Conservation (phyloP, 2,113 vertebrate species). For the Protobothrops flavoviridis region DNA sequence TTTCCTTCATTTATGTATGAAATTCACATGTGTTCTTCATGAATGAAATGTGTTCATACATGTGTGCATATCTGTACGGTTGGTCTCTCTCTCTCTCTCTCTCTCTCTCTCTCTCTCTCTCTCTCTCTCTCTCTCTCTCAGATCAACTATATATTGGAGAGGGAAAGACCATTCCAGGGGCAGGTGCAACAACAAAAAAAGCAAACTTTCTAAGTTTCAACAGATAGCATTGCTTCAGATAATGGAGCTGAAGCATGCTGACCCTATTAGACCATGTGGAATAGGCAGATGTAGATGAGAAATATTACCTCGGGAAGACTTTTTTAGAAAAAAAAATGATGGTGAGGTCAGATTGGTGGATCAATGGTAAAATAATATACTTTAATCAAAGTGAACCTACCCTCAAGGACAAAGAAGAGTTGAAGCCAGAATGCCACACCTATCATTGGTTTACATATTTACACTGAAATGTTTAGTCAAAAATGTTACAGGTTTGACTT, state of each 20-base stretch:
- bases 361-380: neutral
- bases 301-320: neutral
- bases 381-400: neutral
- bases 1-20: neutral
- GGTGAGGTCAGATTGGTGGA: neutral
- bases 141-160: neutral
- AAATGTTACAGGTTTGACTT: no score
- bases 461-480: no score
- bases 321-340: neutral
- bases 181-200: neutral
- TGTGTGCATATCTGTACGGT: neutral
- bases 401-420: neutral
- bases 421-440: neutral
- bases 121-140: no score
- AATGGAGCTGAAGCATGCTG: neutral
- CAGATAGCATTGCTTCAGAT: neutral
- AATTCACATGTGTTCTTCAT: neutral
- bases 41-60: neutral
- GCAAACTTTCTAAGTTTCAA: neutral
- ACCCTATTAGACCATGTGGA: neutral
- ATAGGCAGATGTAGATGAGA: neutral
- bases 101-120: no score
- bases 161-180: neutral
- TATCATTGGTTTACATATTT: neutral
- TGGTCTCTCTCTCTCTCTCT: no score